These are phyloP conservation scores for Platorchestia sp. DNA, from an alignment of 1,140 invertebrate genomes.

Conservation along the genomic window DNA sequence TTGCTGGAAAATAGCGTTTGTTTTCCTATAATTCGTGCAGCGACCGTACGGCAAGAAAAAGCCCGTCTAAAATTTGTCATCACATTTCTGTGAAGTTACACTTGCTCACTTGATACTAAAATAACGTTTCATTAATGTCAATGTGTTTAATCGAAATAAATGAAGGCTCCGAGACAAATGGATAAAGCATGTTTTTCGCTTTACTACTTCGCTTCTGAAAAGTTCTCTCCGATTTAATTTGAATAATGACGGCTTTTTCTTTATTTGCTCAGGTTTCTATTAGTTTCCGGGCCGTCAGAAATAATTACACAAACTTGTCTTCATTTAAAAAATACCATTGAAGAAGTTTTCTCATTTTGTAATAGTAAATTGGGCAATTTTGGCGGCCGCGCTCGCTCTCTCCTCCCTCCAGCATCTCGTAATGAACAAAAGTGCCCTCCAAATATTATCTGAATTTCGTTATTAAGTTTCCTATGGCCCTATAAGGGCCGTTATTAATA, in stretches of 20 bases:
- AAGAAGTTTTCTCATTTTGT: slow-evolving; percentile 47
- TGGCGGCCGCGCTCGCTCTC: background rate
- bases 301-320: slow-evolving; percentile 2
- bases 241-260: background rate
- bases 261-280: background rate
- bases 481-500: slow-evolving; percentile 50
- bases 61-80: background rate
- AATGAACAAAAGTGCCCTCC: slow-evolving; percentile 54
- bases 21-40: background rate
- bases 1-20: background rate
- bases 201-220: background rate
- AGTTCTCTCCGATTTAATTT: background rate
- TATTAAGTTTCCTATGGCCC: slow-evolving; percentile 47
- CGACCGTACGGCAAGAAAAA: background rate
- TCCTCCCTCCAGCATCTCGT: background rate
- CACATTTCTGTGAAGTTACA: background rate
- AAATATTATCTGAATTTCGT: slow-evolving; percentile 55
- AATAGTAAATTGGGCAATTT: slow-evolving; percentile 46
- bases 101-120: background rate
- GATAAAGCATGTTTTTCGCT: background rate
- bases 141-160: background rate
- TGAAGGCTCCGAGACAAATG: background rate
- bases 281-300: background rate
- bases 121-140: background rate
- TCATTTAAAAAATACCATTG: background rate